Evolutionary conservation across 2,888 invertebrate genomes (phyloP), one percentile per base, ranked within the genome.

Genomic region (Lacanobia oleracea): DNA sequence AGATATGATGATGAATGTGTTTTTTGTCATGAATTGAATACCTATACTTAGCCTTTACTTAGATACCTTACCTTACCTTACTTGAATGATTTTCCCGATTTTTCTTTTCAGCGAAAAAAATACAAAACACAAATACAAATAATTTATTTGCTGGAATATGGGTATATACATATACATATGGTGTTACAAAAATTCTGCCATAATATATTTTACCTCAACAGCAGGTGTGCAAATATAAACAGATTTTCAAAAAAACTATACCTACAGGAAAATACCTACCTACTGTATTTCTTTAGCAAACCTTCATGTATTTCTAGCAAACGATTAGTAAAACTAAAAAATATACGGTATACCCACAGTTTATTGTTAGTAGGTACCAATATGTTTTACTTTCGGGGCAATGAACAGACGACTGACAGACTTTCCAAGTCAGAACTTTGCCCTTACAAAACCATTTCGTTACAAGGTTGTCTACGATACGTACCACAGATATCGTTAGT

Each of bases 391-490:
- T 61, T 68, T 33, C 40, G 69, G 79, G 51, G 80, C 77, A 80
- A 69, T 59, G 80, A 67, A 77, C 80, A 70, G 77, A 77, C 77
- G 77, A 57, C 77, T 79, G 80, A 59, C 73, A 80, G 80, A 73
- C 59, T 76, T 69, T 48, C 48, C 62, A 62, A 69, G 77, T 69
- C 45, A 79, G 77, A 77, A 62, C 80, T 80, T 80, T 80, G 80
- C 80, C 80, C 80, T 80, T 57, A 53, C 53, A 37, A 16, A 73
- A 67, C 80, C 57, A 53, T 79, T 80, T 69, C 60, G 48, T 53
- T 77, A 69, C 80, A 80, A 80, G 80, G 80, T 80, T 61, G 77
- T 80, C 80, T 80, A 64, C 72, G 66, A 72, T 48, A 72, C 68
- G 59, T 57, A 57, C 59, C 56, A n/a, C 66, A 64, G 68, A 66